Conservation (phyloP, 2,888 invertebrate species). For the Pimpla rufipes region DNA sequence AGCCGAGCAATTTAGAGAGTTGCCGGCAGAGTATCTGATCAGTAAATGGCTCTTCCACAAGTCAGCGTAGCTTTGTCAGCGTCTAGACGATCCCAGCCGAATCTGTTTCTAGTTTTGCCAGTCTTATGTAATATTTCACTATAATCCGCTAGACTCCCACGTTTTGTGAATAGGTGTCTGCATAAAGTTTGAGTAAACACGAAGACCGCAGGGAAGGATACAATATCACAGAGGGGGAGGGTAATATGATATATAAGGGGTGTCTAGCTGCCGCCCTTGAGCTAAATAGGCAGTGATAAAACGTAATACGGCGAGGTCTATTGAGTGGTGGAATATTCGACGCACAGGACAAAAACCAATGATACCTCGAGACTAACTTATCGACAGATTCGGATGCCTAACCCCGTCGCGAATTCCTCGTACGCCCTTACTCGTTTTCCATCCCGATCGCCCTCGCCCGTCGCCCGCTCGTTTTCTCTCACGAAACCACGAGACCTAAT, state of each 20-base stretch:
- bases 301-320: constrained; percentile 13
- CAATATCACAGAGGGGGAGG: not conserved
- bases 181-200: constrained; percentile 18
- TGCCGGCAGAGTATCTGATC: not conserved
- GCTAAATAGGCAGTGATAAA: constrained; percentile 36
- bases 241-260: constrained; percentile 24
- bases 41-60: not conserved
- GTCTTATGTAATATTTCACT: not conserved
- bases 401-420: constrained; percentile 13
- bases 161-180: not conserved
- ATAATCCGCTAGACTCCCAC: constrained; percentile 7
- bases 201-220: not conserved
- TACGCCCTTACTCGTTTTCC: not conserved
- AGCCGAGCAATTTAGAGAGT: not conserved
- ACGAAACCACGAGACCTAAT: constrained; percentile 36
- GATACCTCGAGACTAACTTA: constrained; percentile 31
- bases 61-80: constrained; percentile 9
- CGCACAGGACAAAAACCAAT: constrained; percentile 18
- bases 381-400: constrained; percentile 30
- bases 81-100: not conserved
- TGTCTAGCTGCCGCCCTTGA: constrained; percentile 4
- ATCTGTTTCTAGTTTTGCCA: constrained; percentile 2
- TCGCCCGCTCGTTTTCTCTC: not conserved
- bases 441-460: not conserved
- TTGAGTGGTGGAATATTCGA: not conserved